Base-by-base conservation (phyloP, 1,140 invertebrate species). In the Diorhabda sublineata region DNA sequence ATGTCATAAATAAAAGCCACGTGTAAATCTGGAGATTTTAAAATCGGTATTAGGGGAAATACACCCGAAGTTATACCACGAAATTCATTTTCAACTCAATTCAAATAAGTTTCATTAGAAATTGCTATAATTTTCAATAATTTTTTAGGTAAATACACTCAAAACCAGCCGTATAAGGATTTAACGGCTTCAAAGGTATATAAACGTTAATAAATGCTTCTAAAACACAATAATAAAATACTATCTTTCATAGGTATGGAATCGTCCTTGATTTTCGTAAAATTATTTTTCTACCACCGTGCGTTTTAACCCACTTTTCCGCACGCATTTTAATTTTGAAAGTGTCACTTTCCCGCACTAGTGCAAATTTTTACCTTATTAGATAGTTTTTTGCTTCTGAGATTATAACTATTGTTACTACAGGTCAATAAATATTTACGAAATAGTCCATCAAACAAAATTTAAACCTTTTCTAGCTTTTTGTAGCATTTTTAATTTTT, bases 21-120 rank as follows among this genome's bases (percentile, higher is more conserved):
- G 59, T 80, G 75, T 9, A 87, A 75, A 76, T 85, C 83, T 26
- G 86, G 63, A 45, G 82, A 66, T 69, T 82, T 79, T 64, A 87
- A 76, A 69, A 84, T 83, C 0, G 77, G 76, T 85, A 86, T 86
- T 41, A 45, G 67, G 2, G 85, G 85, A 75, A 87, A 86, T 9
- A 77, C 77, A 44, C 83, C 76, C 45, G 81, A 76, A 6, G 70
- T 67, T 41, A 87, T 79, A 11, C 81, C 73, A 76, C 85, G 84
- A 70, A 87, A 85, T 68, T 85, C 83, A 74, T 87, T 87, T 64
- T 81, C 78, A 3, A 83, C 75, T 43, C 86, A 72, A 64, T 76
- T 81, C n/a, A 87, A 73, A 64, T 78, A 75, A 45, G 80, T 81
- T 45, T 86, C 81, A 5, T 82, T 83, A 0, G 83, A 81, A 5